A percentile compares a stretch with the other conserved stretches of the same genome.
phyloP scores from a whole-genome alignment of 2,888 invertebrate genomes.

The Meghimatium bilineatum region DNA sequence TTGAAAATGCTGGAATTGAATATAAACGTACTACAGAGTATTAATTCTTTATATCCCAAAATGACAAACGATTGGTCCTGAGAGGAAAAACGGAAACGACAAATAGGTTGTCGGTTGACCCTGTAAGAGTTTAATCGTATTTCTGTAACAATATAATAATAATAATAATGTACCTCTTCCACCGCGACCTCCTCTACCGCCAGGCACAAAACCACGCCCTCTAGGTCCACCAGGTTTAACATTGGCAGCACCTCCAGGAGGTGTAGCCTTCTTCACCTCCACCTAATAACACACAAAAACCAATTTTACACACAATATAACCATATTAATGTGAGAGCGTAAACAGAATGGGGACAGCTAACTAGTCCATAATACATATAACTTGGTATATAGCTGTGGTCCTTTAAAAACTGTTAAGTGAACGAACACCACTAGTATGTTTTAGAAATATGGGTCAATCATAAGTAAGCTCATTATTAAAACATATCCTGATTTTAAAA shows the following conservation, averaged over 20 bases:
- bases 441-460: background rate
- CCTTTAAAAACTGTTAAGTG: slow-evolving; percentile 6
- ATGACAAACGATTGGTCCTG: no score
- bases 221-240: slow-evolving; percentile 60
- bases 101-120: no score
- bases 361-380: background rate
- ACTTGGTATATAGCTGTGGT: background rate
- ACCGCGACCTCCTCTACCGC: slow-evolving; percentile 64
- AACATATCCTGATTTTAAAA: no score
- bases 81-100: no score
- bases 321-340: slow-evolving; percentile 20
- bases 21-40: no score
- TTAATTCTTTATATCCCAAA: no score
- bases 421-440: background rate
- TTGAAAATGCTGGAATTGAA: no score
- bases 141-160: no score
- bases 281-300: slow-evolving; percentile 58
- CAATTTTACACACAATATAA: slow-evolving; percentile 24
- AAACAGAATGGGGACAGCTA: slow-evolving; percentile 43
- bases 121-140: no score
- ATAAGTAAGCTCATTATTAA: background rate
- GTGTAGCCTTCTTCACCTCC: slow-evolving; percentile 96
- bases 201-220: slow-evolving; percentile 61
- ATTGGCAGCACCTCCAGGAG: slow-evolving; percentile 75
- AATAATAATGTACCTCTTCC: slow-evolving; percentile 51